Conservation (phyloP, 2,888 invertebrate genomes). For the Spialia ferax region DNA sequence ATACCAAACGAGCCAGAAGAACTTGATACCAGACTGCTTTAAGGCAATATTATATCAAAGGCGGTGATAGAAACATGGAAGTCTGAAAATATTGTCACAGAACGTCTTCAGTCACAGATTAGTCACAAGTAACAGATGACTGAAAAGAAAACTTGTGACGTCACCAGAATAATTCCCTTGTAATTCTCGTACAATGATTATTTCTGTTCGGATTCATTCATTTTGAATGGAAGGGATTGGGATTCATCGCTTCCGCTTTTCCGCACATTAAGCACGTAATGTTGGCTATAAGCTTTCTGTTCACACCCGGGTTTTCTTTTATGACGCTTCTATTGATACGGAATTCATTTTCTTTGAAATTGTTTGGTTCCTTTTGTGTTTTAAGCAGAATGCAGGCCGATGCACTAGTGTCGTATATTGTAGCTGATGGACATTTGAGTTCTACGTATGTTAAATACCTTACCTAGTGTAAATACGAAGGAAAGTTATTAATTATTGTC, state of each 20-base stretch:
- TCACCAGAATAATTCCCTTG: conserved; percentile 12
- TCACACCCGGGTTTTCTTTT: conserved; percentile 14
- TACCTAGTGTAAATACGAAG: too few relatives aligned
- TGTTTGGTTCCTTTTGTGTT: not conserved
- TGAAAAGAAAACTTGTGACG: not conserved
- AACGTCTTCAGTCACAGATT: too few relatives aligned
- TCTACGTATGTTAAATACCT: too few relatives aligned
- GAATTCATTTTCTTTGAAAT: not conserved
- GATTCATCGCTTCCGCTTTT: conserved; percentile 46
- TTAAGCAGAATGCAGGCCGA: too few relatives aligned
- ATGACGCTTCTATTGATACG: not conserved
- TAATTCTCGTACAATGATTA: conserved; percentile 35
- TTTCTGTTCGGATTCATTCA: conserved; percentile 50
- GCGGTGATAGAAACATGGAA: too few relatives aligned
- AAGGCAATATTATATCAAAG: too few relatives aligned
- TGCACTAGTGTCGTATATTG: too few relatives aligned
- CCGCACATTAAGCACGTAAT: conserved; percentile 50
- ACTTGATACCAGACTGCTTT: too few relatives aligned
- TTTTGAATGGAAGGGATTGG: conserved; percentile 49
- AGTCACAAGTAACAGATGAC: not conserved
- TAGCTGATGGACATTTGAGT: too few relatives aligned
- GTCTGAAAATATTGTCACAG: too few relatives aligned
- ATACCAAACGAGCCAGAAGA: too few relatives aligned
- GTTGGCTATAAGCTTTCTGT: conserved; percentile 39
- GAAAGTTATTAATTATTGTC: too few relatives aligned